Evolutionary conservation across 1,140 invertebrate genomes (phyloP), one percentile per base, ranked within the genome.

Genomic region (Choristoneura fumiferana): DNA sequence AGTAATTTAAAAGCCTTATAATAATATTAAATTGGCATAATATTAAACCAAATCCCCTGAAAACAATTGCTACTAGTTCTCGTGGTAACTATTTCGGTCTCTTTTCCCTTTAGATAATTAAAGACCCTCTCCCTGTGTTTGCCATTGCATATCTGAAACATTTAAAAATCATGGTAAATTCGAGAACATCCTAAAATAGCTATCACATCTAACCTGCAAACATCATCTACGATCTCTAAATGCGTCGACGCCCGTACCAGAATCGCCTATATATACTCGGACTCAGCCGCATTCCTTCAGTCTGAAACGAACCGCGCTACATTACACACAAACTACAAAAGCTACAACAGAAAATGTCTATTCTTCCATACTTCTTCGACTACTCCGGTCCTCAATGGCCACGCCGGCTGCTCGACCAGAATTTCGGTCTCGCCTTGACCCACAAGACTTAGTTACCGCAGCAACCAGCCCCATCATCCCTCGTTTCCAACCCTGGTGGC

Each of bases 361-460:
- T 84, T 0, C 52, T 71, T 10, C 81, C 81, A 35, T 81, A 79
- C 40, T 73, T 85, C 68, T 81, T 81, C 58, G 77, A 87, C 45
- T 85, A 84, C 67, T 72, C 77, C 17, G 8, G 69, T 8, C 81
- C 81, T 0, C 63, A 71, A 35, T 84, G 76, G 62, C 81, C 83
- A 4, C 63, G 75, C 4, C 65, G 80, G 4, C 71, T 84, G 13
- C 58, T 82, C 1, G 83, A 86, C 58, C 83, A 86, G 54, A 84
- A 80, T 36, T 87, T 87, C 58, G 84, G 84, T 0, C 62, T 80
- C 1, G 58, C 81, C 0, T 54, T 85, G n/a, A 78, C 78, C 82
- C 81, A 9, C 72, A 82, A n/a, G 82, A 85, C 37, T 15, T 85
- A 4, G 59, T 80, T 8, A 15, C n/a, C 17, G 56, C 35, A 2